Evolutionary conservation across 2,888 invertebrate genomes (phyloP).

Genomic region (Cantharis rufa): DNA sequence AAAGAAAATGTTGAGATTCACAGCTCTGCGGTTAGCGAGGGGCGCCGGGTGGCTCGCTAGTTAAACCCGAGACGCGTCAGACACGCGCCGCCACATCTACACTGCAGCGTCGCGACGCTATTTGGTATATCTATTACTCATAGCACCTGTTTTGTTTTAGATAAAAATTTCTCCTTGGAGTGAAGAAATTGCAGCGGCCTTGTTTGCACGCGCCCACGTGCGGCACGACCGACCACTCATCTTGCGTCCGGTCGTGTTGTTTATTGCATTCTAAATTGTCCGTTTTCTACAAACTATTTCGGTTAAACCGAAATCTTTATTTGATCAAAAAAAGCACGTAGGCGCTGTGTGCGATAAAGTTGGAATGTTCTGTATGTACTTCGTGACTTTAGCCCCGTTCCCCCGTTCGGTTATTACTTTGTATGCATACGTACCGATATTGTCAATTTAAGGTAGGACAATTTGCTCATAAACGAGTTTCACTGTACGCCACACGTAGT

Average conservation of each 20-base stretch:
- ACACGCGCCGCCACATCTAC: slow-evolving; percentile 55
- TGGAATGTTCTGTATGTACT: neutral
- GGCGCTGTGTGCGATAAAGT: neutral
- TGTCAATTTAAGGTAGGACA: neutral
- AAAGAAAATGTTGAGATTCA: slow-evolving; percentile 43
- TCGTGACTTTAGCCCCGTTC: neutral
- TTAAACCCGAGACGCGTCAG: slow-evolving; percentile 57
- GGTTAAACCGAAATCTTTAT: slow-evolving; percentile 2
- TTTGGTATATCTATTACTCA: slow-evolving; percentile 52
- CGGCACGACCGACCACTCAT: slow-evolving; percentile 28
- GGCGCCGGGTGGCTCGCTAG: slow-evolving; percentile 49
- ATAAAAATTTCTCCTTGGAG: slow-evolving; percentile 28
- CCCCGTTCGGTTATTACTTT: neutral
- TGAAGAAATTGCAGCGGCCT: slow-evolving; percentile 23
- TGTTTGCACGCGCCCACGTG: slow-evolving; percentile 29
- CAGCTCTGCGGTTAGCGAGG: slow-evolving; percentile 45
- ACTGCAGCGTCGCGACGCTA: slow-evolving; percentile 45
- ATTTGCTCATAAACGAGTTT: neutral
- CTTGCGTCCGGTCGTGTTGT: slow-evolving; percentile 19
- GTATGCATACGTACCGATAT: neutral
- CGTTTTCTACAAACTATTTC: slow-evolving; percentile 19
- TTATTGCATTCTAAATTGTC: slow-evolving; percentile 18
- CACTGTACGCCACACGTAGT: neutral
- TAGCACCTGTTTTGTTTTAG: slow-evolving; percentile 40
- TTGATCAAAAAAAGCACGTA: slow-evolving; percentile 22